These are phyloP conservation scores for Habrosyne pyritoides DNA, from an alignment of 2,888 invertebrate species.

Conservation along the genomic window DNA sequence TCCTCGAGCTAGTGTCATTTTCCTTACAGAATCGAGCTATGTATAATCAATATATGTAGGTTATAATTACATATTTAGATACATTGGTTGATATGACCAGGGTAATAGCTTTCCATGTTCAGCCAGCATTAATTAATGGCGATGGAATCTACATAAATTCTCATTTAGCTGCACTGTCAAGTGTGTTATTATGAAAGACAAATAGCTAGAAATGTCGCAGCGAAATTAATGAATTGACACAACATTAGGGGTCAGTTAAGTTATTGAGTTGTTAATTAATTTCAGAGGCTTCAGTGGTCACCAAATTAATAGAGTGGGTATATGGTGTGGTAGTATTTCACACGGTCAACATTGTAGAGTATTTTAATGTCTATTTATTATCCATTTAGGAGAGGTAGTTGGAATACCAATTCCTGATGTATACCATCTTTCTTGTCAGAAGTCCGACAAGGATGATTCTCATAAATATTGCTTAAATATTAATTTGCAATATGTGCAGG, in stretches of 20 bases:
- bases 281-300: neutral
- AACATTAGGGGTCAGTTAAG: neutral
- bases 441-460: no score
- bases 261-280: neutral
- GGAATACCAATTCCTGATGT: no score
- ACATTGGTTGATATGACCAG: neutral
- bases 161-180: neutral
- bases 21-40: no score
- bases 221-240: neutral
- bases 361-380: no score
- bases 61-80: neutral
- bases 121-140: neutral
- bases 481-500: no score
- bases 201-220: neutral
- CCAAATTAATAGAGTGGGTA: no score
- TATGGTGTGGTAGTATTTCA: no score
- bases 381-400: no score
- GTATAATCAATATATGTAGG: neutral
- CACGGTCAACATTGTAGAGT: no score
- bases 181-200: neutral
- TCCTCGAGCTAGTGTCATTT: no score
- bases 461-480: no score
- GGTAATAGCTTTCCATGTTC: constrained; percentile 6
- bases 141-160: constrained; percentile 1
- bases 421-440: no score